A percentile compares a stretch with the other conserved stretches of the same genome.
Evolutionary conservation across 1,140 invertebrate species (phyloP).

Genomic region (Propsilocerus akamusi): DNA sequence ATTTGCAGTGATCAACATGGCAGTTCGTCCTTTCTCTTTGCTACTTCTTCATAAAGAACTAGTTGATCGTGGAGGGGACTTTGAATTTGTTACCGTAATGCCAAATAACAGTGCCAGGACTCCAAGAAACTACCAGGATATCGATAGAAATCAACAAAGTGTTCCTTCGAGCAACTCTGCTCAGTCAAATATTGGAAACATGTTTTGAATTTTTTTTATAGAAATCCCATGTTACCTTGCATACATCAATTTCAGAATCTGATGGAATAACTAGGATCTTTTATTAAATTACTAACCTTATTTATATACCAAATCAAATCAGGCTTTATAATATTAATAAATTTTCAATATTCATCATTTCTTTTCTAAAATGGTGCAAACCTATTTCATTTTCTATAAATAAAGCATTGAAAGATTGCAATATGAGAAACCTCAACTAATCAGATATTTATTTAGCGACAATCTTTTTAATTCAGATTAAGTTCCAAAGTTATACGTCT

Average conservation of each 20-base stretch:
- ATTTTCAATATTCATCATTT: neutral
- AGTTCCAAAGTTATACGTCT: no score
- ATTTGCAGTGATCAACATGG: constrained; percentile 19
- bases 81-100: constrained; percentile 13
- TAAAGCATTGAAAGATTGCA: no score
- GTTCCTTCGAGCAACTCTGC: constrained; percentile 17
- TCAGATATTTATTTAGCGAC: no score
- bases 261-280: neutral
- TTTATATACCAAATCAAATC: neutral
- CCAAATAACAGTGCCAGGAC: constrained; percentile 16
- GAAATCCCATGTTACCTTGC: no score
- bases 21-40: constrained; percentile 18
- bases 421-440: no score
- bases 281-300: neutral
- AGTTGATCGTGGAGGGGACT: constrained; percentile 17
- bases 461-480: no score
- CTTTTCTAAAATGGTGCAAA: no score
- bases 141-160: constrained; percentile 15
- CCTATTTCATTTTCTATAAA: no score
- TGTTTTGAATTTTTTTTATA: constrained; percentile 23
- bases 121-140: constrained; percentile 23
- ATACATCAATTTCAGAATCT: neutral
- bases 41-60: constrained; percentile 20
- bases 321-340: neutral
- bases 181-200: constrained; percentile 13